These are phyloP conservation scores for Agriopis marginaria DNA, from an alignment of 2,888 invertebrate species.

Conservation along the genomic window DNA sequence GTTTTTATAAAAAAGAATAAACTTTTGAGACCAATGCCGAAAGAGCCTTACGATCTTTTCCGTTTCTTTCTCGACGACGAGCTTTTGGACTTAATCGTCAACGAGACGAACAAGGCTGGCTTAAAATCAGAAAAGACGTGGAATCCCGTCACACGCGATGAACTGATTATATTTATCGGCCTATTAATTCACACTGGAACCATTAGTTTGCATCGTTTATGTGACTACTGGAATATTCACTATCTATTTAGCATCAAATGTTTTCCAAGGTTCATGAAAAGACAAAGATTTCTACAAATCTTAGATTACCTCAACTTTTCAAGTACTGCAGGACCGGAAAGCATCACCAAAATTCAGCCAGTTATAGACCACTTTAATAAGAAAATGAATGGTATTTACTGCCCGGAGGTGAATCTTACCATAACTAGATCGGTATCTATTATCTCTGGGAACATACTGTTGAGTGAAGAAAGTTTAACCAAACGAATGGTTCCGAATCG, in stretches of 20 bases:
- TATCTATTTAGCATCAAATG: slow-evolving; percentile 9
- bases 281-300: slow-evolving; percentile 14
- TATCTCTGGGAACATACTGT: not conserved
- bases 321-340: too few species aligned
- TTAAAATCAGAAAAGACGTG: not conserved
- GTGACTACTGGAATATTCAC: slow-evolving; percentile 27
- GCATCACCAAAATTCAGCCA: slow-evolving; percentile 4
- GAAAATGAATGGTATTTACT: slow-evolving; percentile 10
- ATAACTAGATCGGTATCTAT: not conserved
- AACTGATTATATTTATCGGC: slow-evolving; percentile 22
- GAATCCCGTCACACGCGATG: not conserved
- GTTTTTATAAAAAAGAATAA: slow-evolving; percentile 34
- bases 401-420: slow-evolving; percentile 5
- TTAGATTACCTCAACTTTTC: slow-evolving; percentile 19
- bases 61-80: slow-evolving; percentile 44
- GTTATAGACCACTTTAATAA: slow-evolving; percentile 24
- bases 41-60: slow-evolving; percentile 46
- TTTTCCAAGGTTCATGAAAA: slow-evolving; percentile 21
- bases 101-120: slow-evolving; percentile 13
- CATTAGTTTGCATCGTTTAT: not conserved
- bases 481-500: not conserved
- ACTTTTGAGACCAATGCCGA: slow-evolving; percentile 40
- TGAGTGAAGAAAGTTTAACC: not conserved
- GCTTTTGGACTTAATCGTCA: slow-evolving; percentile 16
- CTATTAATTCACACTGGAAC: slow-evolving; percentile 28